These are phyloP conservation scores for Caenorhabditis briggsae DNA, from an alignment of 1,140 invertebrate species.

Conservation along the genomic window DNA sequence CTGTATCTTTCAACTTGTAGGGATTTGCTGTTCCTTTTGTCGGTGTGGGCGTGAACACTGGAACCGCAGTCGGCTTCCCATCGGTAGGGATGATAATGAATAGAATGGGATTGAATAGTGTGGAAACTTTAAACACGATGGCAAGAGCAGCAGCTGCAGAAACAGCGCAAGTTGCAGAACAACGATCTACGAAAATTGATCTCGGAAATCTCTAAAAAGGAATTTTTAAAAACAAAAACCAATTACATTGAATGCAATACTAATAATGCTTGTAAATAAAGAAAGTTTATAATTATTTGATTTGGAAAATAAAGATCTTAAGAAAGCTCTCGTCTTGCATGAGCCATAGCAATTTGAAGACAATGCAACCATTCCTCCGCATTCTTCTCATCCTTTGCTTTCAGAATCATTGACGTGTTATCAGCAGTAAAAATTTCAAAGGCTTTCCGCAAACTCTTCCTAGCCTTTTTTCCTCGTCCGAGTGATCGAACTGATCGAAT, in stretches of 20 bases:
- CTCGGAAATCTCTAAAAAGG: background rate
- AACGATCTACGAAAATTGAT: conserved; percentile 19
- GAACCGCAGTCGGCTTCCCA: conserved; percentile 66
- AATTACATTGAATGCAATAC: background rate
- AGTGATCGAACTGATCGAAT: conserved; percentile 90
- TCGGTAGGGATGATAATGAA: conserved; percentile 67
- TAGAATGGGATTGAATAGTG: conserved; percentile 60
- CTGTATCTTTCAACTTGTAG: conserved; percentile 30
- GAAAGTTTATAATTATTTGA: background rate
- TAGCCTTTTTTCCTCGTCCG: conserved; percentile 84
- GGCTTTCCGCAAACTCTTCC: conserved; percentile 86
- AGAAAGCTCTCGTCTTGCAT: conserved; percentile 81
- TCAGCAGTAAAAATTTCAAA: conserved; percentile 93
- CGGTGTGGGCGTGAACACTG: conserved; percentile 66
- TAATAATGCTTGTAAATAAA: conserved; percentile 38
- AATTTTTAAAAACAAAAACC: background rate
- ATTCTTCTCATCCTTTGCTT: conserved; percentile 92
- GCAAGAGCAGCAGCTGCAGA: conserved; percentile 38
- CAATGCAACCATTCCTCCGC: conserved; percentile 94
- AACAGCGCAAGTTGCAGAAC: background rate
- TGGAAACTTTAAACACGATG: conserved; percentile 56
- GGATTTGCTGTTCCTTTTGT: conserved; percentile 67
- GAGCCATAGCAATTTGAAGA: conserved; percentile 88
- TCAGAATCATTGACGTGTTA: conserved; percentile 90
- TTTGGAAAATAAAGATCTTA: background rate